These are phyloP conservation scores for Narcine bancroftii DNA, from an alignment of 2,113 vertebrate genomes.

Conservation along the genomic window DNA sequence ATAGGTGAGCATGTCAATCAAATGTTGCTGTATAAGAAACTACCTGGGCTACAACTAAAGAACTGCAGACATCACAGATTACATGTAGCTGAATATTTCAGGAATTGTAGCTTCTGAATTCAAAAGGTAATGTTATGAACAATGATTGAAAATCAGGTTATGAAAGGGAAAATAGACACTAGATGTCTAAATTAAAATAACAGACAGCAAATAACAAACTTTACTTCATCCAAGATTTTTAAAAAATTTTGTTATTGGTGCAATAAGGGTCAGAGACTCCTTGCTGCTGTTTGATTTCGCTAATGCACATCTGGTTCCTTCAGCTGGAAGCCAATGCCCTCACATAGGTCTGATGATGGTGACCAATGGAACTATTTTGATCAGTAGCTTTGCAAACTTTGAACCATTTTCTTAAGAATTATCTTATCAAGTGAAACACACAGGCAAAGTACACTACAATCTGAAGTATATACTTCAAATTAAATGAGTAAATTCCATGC, in stretches of 20 bases:
- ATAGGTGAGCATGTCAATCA: background rate
- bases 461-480: background rate
- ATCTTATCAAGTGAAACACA: background rate
- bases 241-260: too few species aligned
- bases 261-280: too few species aligned
- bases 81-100: background rate
- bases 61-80: background rate
- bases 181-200: background rate
- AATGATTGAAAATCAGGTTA: background rate
- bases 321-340: too few species aligned
- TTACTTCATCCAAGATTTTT: background rate
- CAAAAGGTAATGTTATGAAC: background rate
- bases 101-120: background rate
- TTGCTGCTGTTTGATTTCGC: too few species aligned
- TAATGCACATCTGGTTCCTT: too few species aligned
- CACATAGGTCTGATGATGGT: too few species aligned
- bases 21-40: background rate
- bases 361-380: too few species aligned
- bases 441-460: background rate
- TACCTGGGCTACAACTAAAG: background rate
- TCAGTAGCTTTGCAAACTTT: background rate
- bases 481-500: background rate
- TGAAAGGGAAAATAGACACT: background rate
- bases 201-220: background rate
- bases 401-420: background rate